Base-by-base conservation (phyloP, 2,113 vertebrate species). In the Malurus melanocephalus region DNA sequence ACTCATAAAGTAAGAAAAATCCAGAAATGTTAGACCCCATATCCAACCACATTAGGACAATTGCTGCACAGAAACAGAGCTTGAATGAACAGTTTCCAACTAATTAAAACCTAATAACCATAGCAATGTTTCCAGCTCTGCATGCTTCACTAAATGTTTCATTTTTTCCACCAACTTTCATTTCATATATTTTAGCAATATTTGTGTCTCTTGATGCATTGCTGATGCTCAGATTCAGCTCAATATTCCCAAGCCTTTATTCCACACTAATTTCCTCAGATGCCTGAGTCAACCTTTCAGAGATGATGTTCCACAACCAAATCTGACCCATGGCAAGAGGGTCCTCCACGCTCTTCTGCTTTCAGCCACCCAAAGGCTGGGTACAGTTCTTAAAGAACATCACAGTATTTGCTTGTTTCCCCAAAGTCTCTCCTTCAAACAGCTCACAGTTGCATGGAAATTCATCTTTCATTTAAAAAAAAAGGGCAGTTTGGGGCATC, bases 41-140 rank as follows among this genome's bases (percentile, higher is more conserved):
- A 87, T 28, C n/a, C 24, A 52, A 55, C 26, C 43, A 53, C 82
- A 74, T 48, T 56, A 85, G 68, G 52, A 81, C 56, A 93, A 62
- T 83, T 40, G 22, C 52, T 62, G 76, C 65, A 83, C 30, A 91
- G 55, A 82, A 91, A 60, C 23, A 18, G 7, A 68, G 68, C 51
- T 22, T 48, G 52, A 80, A 84, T 48, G 26, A 94, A 55, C 35
- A 22, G 28, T 48, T 80, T 91, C 80, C 56, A 88, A 61, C 72
- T 89, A 88, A 85, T 93, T 88, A 89, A 91, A 93, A 68, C 33
- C 68, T 67, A 85, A 83, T 38, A 65, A 53, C 40, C 61, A 71
- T 24, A 66, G 52, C n/a, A 77, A 83, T 35, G 48, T 64, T 88
- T 77, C n/a, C 73, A 89, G 68, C 43, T 74, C 77, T 55, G 21